Evolutionary conservation across 2,113 vertebrate genomes (phyloP).

Genomic region (Dromaius novaehollandiae): DNA sequence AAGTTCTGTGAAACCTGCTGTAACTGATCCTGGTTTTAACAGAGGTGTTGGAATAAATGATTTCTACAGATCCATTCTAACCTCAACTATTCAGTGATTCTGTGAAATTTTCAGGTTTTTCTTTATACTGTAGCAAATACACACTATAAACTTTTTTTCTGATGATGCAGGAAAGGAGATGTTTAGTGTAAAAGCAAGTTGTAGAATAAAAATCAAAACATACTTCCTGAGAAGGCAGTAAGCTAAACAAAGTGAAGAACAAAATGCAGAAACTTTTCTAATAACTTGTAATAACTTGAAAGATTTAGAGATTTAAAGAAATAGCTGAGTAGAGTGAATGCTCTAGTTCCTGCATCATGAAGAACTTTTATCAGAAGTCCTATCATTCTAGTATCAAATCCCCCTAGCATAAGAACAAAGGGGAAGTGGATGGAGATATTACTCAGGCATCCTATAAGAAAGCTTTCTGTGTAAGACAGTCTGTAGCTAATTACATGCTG

Average conservation of each 20-base stretch:
- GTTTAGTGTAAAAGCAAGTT: not conserved
- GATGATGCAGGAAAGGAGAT: not conserved
- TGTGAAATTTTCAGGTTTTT: not conserved
- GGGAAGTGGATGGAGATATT: not conserved
- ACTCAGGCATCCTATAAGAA: not conserved
- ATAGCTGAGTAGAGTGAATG: not conserved
- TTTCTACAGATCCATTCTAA: not conserved
- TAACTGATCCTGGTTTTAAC: not conserved
- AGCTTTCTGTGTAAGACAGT: not conserved
- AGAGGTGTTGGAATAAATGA: not conserved
- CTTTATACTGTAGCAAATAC: not conserved
- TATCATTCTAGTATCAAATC: not conserved
- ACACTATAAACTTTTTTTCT: not conserved
- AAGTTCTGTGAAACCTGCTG: not conserved
- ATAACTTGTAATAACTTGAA: not conserved
- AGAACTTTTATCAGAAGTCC: not conserved
- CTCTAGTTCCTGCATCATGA: not conserved
- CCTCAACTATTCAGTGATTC: not conserved
- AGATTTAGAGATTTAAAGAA: not conserved
- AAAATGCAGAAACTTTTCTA: not conserved
- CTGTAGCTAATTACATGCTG: not conserved
- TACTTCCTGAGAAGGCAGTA: not conserved
- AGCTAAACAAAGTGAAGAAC: not conserved
- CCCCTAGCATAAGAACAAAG: not conserved
- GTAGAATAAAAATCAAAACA: not conserved